Evolutionary conservation across 2,797 vertebrate species (phyloP).

Genomic region (Anableps anableps): DNA sequence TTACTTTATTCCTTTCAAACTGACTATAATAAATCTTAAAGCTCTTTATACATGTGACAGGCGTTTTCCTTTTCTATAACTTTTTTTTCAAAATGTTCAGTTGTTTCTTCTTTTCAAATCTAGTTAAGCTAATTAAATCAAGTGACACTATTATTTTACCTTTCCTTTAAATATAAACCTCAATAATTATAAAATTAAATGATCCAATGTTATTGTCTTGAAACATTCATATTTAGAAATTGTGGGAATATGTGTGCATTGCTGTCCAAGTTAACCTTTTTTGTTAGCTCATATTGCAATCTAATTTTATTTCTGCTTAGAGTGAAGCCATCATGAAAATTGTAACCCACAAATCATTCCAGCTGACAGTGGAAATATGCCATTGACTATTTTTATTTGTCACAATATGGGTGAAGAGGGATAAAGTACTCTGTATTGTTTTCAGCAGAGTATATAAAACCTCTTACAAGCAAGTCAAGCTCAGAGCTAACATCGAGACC

Average conservation of each 20-base stretch:
- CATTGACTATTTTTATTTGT: conserved; percentile 2
- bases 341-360: not conserved
- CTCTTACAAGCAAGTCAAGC: not conserved
- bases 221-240: not conserved
- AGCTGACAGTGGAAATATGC: conserved; percentile 2
- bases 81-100: not conserved
- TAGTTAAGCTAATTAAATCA: not conserved
- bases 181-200: not conserved
- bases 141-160: not conserved
- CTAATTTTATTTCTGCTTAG: not conserved
- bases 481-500: not conserved
- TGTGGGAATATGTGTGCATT: not conserved
- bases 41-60: not conserved
- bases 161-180: not conserved
- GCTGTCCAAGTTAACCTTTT: not conserved
- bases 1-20: conserved; percentile 1
- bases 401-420: not conserved
- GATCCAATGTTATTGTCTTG: not conserved
- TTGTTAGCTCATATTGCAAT: not conserved
- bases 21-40: conserved; percentile 3
- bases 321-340: not conserved
- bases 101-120: not conserved
- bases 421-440: not conserved
- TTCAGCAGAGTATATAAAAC: conserved; percentile 6
- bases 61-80: too few species aligned